Evolutionary conservation across 2,113 vertebrate genomes (phyloP).

Genomic region (Centropristis striata): DNA sequence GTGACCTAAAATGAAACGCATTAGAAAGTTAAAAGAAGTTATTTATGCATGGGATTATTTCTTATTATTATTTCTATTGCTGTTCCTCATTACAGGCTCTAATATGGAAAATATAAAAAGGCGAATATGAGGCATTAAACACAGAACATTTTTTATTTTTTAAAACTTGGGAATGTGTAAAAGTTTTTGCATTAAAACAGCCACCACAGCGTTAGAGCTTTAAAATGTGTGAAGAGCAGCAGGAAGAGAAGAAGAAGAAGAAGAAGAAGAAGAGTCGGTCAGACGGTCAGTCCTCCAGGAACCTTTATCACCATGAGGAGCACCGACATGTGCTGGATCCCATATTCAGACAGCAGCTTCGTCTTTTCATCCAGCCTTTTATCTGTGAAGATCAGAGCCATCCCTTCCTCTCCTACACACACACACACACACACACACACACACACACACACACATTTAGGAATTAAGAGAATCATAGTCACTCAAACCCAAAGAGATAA

Average conservation of each 20-base stretch:
- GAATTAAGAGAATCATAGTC: too few species aligned
- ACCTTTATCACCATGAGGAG: conserved; percentile 56
- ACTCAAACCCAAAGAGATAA: too few species aligned
- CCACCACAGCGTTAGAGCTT: fast-evolving
- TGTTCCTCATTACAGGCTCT: too few species aligned
- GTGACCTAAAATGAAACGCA: too few species aligned
- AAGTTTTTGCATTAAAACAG: background rate
- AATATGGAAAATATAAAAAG: too few species aligned
- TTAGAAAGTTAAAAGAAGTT: too few species aligned
- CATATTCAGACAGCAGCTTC: conserved; percentile 40
- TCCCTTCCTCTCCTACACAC: background rate
- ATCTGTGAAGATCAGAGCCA: conserved; percentile 71
- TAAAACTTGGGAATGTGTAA: background rate
- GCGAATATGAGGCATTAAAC: background rate
- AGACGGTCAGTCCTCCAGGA: conserved; percentile 58
- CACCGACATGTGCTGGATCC: conserved; percentile 70
- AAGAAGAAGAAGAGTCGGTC: background rate
- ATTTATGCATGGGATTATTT: too few species aligned
- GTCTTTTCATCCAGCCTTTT: conserved; percentile 52
- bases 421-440: background rate
- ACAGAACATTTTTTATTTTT: background rate
- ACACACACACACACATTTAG: background rate
- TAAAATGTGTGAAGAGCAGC: fast-evolving
- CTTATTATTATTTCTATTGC: too few species aligned
- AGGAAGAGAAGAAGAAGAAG: background rate